Conservation (phyloP, 2,113 vertebrate genomes). For the Pavo muticus region DNA sequence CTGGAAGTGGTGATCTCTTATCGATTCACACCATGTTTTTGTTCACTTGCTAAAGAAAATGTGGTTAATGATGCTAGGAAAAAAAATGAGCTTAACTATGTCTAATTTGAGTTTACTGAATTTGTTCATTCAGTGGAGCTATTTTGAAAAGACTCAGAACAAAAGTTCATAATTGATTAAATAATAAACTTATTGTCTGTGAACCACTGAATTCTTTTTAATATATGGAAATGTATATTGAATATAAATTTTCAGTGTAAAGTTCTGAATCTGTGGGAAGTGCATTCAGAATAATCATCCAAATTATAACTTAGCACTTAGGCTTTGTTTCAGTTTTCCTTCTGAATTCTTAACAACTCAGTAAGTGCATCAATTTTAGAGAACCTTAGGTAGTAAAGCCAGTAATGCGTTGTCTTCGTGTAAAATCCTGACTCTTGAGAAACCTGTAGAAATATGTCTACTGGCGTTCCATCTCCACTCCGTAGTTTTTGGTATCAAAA, state of each 20-base stretch:
- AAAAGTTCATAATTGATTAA: neutral
- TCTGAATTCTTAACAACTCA: neutral
- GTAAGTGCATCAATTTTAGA: neutral
- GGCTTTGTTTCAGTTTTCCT: neutral
- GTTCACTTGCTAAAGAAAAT: neutral
- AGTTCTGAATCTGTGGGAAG: neutral
- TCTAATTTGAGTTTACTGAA: neutral
- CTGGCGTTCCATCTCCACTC: neutral
- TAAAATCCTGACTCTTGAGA: neutral
- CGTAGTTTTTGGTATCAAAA: neutral
- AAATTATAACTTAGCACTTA: neutral
- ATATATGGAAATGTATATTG: neutral
- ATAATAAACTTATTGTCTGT: neutral
- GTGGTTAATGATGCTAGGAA: neutral
- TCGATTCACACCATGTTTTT: neutral
- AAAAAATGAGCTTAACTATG: neutral
- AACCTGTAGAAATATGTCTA: neutral
- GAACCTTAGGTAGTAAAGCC: neutral
- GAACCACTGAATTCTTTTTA: neutral
- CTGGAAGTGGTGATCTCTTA: neutral
- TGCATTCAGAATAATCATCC: neutral
- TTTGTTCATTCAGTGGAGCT: neutral
- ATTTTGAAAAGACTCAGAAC: neutral
- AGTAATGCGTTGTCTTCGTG: neutral
- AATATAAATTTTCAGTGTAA: neutral